These are phyloP conservation scores for Nebria ingens DNA, from an alignment of 1,140 invertebrate species.

Conservation along the genomic window DNA sequence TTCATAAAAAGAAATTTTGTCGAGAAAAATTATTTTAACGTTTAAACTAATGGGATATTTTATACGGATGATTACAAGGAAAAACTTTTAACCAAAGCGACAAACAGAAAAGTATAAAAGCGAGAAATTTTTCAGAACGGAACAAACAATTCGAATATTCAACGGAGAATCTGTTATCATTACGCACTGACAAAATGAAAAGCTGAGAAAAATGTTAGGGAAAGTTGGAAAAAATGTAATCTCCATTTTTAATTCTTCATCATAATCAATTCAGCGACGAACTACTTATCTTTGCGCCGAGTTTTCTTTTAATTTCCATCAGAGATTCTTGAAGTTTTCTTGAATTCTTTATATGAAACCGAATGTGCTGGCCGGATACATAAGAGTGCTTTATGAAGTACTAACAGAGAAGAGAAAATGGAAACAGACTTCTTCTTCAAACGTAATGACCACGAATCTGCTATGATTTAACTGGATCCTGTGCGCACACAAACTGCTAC, in stretches of 20 bases:
- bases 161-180: not conserved
- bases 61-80: not conserved
- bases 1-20: no score
- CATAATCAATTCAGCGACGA: conserved; percentile 4
- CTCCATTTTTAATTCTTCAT: conserved; percentile 5
- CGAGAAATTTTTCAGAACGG: not conserved
- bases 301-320: conserved; percentile 5
- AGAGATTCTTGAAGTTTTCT: conserved; percentile 1
- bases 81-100: not conserved
- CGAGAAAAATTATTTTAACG: no score
- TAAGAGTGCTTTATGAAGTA: not conserved
- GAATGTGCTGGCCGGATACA: not conserved
- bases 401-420: not conserved
- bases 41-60: not conserved
- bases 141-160: not conserved
- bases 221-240: not conserved
- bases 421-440: no score
- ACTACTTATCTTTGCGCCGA: not conserved
- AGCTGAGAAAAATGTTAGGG: no score
- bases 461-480: not conserved
- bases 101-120: not conserved
- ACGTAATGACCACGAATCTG: not conserved
- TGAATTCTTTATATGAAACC: not conserved
- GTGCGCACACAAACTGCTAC: not conserved
- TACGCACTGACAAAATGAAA: no score